phyloP scores from a whole-genome alignment of 35 echinoderm and acorn worm genomes.

The Nesometra sesokonis region DNA sequence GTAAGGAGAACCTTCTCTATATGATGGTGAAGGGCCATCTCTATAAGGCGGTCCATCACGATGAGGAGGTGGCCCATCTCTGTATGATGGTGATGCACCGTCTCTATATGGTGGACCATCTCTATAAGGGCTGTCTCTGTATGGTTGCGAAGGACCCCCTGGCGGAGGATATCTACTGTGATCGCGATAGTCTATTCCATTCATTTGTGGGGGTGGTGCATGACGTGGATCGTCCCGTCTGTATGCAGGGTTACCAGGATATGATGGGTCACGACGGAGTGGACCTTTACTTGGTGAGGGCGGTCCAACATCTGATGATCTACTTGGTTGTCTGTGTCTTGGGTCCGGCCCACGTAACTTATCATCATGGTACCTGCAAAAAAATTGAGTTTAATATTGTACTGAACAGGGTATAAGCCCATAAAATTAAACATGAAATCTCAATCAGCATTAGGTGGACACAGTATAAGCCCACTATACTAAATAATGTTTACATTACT shows the following conservation, averaged over 20 bases:
- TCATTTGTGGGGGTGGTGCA: neutral
- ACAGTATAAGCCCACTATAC: too few species aligned
- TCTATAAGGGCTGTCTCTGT: neutral
- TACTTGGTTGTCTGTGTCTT: neutral
- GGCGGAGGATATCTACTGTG: neutral
- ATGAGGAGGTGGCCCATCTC: neutral
- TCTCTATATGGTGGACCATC: neutral
- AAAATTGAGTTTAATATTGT: too few species aligned
- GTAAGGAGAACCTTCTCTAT: conserved; percentile 44
- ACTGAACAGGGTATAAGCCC: too few species aligned
- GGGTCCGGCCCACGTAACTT: neutral
- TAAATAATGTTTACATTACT: too few species aligned
- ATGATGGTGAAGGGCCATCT: conserved; percentile 6
- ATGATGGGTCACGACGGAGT: neutral
- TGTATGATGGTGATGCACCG: neutral
- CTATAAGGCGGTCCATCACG: neutral
- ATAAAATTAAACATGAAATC: too few species aligned
- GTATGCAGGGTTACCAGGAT: neutral
- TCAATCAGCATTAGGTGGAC: too few species aligned
- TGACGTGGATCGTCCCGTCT: neutral
- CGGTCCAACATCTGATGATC: neutral
- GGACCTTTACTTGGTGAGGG: neutral
- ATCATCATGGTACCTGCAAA: neutral
- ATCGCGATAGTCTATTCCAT: neutral
- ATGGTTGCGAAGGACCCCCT: neutral